These are phyloP conservation scores for Orthonychiurus folsomi DNA, from an alignment of 2,888 invertebrate genomes.

Conservation along the genomic window DNA sequence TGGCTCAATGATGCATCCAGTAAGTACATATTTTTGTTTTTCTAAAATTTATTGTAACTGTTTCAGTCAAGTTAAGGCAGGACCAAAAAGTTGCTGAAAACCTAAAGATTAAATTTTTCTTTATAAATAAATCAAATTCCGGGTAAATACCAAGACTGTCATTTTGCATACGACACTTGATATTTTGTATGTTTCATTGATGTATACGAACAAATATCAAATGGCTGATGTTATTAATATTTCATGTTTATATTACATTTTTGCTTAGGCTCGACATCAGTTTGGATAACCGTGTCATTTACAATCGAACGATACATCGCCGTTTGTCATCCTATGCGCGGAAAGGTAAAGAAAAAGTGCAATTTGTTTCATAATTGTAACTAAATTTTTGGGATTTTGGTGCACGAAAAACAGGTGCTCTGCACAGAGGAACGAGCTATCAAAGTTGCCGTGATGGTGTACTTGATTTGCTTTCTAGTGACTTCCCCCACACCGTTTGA, in stretches of 20 bases:
- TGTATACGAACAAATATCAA: no score
- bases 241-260: neutral
- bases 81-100: no score
- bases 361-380: neutral
- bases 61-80: no score
- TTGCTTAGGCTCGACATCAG: conserved; percentile 53
- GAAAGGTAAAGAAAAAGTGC: conserved; percentile 50
- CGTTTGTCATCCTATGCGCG: conserved; percentile 63
- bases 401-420: conserved; percentile 46
- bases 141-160: no score
- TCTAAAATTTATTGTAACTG: no score
- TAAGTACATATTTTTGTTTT: conserved; percentile 48
- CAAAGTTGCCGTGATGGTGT: conserved; percentile 54
- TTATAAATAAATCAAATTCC: no score
- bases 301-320: conserved; percentile 67
- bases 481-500: conserved; percentile 62
- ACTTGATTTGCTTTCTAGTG: conserved; percentile 53
- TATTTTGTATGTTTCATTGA: no score
- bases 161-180: no score
- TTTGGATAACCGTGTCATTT: conserved; percentile 66
- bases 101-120: no score
- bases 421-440: conserved; percentile 63
- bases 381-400: no score
- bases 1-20: conserved; percentile 61
- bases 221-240: no score